Evolutionary conservation across 2,113 vertebrate species (phyloP).

Genomic region (Entomyzon cyanotis): DNA sequence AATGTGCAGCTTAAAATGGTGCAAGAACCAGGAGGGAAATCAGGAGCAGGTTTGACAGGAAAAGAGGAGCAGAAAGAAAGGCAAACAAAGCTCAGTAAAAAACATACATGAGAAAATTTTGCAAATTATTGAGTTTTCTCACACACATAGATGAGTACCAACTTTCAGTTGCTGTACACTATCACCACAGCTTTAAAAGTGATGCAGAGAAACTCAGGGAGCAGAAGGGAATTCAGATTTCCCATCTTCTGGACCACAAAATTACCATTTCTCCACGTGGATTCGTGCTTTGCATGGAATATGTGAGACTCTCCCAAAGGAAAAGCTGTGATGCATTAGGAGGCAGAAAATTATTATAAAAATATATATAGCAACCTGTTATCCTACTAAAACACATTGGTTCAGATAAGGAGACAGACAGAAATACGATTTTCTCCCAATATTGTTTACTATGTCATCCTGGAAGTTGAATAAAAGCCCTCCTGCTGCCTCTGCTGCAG

Average conservation of each 20-base stretch:
- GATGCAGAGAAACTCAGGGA: background rate
- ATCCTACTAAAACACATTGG: background rate
- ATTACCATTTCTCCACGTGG: background rate
- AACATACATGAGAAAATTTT: background rate
- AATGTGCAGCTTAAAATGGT: background rate
- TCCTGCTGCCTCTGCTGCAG: background rate
- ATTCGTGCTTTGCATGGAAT: background rate
- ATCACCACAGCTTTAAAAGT: background rate
- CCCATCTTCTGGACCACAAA: background rate
- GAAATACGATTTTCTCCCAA: background rate
- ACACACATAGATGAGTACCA: background rate
- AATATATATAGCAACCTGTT: background rate
- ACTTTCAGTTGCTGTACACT: background rate
- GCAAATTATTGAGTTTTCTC: background rate
- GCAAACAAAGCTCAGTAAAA: background rate
- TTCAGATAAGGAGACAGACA: background rate
- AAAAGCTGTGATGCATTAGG: background rate
- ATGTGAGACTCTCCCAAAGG: background rate
- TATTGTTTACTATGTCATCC: background rate
- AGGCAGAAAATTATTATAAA: background rate
- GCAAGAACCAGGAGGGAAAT: background rate
- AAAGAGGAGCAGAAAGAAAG: background rate
- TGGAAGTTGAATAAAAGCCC: background rate
- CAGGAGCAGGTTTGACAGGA: background rate
- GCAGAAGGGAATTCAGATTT: background rate